phyloP scores from a whole-genome alignment of 2,113 vertebrate species.

The Guaruba guarouba region DNA sequence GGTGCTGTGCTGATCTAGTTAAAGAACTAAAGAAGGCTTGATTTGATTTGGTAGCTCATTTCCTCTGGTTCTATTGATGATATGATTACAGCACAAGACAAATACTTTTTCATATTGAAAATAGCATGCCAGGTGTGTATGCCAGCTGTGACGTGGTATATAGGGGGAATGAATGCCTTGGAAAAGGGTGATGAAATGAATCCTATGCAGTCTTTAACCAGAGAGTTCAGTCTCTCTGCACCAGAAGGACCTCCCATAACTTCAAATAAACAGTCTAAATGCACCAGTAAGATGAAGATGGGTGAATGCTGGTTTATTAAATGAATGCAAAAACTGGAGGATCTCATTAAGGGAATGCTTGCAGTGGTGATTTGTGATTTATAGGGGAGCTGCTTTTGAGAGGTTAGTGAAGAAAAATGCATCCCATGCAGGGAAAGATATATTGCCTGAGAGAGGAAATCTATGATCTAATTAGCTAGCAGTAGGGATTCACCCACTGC shows the following conservation, averaged over 20 bases:
- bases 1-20: neutral
- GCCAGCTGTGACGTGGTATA: neutral
- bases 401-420: slow-evolving; percentile 59
- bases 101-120: slow-evolving; percentile 7
- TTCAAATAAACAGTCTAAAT: slow-evolving; percentile 28
- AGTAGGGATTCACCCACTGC: slow-evolving; percentile 45
- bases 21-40: neutral
- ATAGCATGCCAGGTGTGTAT: neutral
- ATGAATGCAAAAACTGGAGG: slow-evolving; percentile 32
- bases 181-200: neutral
- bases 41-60: slow-evolving; percentile 4
- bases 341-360: slow-evolving; percentile 53
- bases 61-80: neutral
- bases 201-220: neutral
- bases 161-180: neutral
- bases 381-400: slow-evolving; percentile 21
- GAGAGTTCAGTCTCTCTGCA: neutral
- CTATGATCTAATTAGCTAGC: slow-evolving; percentile 53
- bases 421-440: slow-evolving; percentile 42
- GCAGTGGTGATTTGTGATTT: slow-evolving; percentile 52
- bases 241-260: slow-evolving; percentile 8
- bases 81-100: neutral
- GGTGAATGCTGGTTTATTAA: slow-evolving; percentile 31
- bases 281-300: neutral
- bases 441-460: slow-evolving; percentile 38